A percentile compares a stretch with the other conserved stretches of the same genome.
Conservation (phyloP, 2,113 vertebrate species). For the Bettongia penicillata region DNA sequence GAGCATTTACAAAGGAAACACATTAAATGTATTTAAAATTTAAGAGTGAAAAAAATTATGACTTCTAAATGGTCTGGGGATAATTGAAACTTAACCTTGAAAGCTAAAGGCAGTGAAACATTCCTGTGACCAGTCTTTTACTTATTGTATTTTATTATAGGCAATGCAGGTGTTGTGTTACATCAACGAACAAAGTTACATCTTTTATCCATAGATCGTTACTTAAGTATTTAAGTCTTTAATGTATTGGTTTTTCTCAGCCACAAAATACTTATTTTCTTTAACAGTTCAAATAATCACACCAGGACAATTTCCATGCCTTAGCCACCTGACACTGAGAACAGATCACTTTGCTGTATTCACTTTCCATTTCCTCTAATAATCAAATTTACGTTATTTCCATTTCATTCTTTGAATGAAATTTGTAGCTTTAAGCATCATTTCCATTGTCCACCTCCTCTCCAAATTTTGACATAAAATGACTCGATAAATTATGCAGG, state of each 20-base stretch:
- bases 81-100: slow-evolving; percentile 1
- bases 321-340: neutral
- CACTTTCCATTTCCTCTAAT: neutral
- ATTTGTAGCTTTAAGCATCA: neutral
- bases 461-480: neutral
- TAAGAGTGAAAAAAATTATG: neutral
- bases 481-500: neutral
- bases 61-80: neutral
- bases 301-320: neutral
- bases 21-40: neutral
- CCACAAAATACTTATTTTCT: neutral
- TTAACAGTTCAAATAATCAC: neutral
- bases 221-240: neutral
- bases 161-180: neutral
- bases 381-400: neutral
- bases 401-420: neutral
- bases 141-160: neutral
- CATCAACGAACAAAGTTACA: neutral
- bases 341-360: neutral
- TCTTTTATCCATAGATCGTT: neutral
- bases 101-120: neutral
- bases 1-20: neutral
- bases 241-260: neutral
- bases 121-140: neutral
- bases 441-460: neutral